Percentiles rank a stretch among this genome's conserved stretches.
phyloP scores from a whole-genome alignment of 2,113 vertebrate species.

The Pangasianodon hypophthalmus region DNA sequence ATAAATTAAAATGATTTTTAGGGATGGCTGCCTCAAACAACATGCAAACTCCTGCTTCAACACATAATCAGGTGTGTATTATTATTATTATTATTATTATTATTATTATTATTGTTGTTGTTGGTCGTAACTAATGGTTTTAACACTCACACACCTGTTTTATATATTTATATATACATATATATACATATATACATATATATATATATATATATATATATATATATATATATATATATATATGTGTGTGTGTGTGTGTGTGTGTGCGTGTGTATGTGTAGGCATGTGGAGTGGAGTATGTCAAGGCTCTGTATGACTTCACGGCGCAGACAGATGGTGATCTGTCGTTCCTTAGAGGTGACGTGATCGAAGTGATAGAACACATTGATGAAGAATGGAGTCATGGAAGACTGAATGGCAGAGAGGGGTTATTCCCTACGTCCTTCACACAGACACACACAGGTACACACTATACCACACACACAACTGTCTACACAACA shows the following conservation, averaged over 20 bases:
- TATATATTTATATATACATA: not conserved
- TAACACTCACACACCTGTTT: not conserved
- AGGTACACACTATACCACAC: conserved; percentile 68
- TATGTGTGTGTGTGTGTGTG: not conserved
- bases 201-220: too few species aligned
- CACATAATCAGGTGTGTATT: conserved; percentile 65
- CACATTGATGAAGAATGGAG: conserved; percentile 83
- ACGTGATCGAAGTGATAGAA: conserved; percentile 81
- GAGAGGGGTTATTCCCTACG: conserved; percentile 86
- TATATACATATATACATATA: too few species aligned
- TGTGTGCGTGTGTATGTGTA: conserved; percentile 14
- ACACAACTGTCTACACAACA: not conserved
- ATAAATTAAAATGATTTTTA: conserved; percentile 58
- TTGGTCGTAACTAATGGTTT: not conserved
- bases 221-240: not conserved
- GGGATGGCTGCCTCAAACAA: conserved; percentile 67
- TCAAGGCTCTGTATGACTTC: conserved; percentile 86
- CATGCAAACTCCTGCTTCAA: conserved; percentile 40
- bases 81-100: not conserved
- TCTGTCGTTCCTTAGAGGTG: conserved; percentile 83
- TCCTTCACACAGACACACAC: conserved; percentile 77
- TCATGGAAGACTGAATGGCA: conserved; percentile 78
- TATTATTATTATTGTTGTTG: not conserved
- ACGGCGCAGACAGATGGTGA: conserved; percentile 79
- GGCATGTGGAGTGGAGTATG: conserved; percentile 73